Evolutionary conservation across 2,113 vertebrate species (phyloP).

Genomic region (Calyptommatus sinebrachiatus): DNA sequence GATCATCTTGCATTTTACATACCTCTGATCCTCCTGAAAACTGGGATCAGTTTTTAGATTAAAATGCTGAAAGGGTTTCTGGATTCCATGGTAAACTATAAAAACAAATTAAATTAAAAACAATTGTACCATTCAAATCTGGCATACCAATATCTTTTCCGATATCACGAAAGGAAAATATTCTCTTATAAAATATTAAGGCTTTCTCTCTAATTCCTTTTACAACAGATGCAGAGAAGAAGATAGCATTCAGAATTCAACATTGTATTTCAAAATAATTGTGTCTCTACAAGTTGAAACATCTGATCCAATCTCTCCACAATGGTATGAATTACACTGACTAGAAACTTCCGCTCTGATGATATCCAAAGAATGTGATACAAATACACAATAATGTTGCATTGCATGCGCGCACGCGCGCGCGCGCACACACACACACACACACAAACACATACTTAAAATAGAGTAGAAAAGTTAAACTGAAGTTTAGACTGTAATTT

Average conservation of each 20-base stretch:
- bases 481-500: no score
- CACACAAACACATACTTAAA: no score
- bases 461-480: no score
- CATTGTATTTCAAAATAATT: neutral
- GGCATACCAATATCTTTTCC: neutral
- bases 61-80: neutral
- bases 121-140: neutral
- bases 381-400: no score
- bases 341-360: no score
- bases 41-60: neutral
- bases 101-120: neutral
- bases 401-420: no score
- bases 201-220: neutral
- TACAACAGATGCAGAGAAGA: no score
- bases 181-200: neutral
- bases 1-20: neutral
- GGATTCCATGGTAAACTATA: neutral
- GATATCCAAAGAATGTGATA: no score
- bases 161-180: neutral
- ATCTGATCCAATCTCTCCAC: no score
- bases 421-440: no score
- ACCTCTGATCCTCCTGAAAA: neutral
- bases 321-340: no score
- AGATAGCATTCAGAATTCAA: neutral
- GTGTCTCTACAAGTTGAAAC: neutral